Evolutionary conservation across 2,888 invertebrate genomes (phyloP).

Genomic region (Lochmaea capreae): DNA sequence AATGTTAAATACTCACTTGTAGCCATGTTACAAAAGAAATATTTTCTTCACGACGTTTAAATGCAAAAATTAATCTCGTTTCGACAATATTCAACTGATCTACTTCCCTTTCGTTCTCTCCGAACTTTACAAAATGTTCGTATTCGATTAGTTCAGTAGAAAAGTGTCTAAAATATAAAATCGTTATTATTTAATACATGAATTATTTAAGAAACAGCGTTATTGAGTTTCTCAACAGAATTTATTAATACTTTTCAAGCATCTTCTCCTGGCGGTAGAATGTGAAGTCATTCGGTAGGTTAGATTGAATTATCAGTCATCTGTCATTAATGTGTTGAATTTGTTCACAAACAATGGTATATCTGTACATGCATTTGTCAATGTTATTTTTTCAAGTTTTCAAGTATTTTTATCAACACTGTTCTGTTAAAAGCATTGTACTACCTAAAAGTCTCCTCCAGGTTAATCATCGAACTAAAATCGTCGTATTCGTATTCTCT

Average conservation of each 20-base stretch:
- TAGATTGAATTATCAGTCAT: too few relatives aligned
- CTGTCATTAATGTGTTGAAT: too few relatives aligned
- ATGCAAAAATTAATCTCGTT: conserved; percentile 39
- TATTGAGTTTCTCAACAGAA: too few relatives aligned
- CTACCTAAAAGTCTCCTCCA: conserved; percentile 31
- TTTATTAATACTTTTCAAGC: too few relatives aligned
- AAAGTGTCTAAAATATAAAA: conserved; percentile 24
- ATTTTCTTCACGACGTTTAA: conserved; percentile 32
- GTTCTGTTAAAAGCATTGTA: background rate
- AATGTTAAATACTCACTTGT: conserved; percentile 33
- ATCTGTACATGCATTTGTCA: too few relatives aligned
- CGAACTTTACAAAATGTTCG: conserved; percentile 38
- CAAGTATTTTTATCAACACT: too few relatives aligned
- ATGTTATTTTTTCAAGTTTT: too few relatives aligned
- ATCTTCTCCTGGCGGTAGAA: too few relatives aligned
- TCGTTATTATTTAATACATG: background rate
- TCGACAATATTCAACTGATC: conserved; percentile 40
- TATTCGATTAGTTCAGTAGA: conserved; percentile 32
- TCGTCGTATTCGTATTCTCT: conserved; percentile 25
- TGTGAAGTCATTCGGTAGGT: too few relatives aligned
- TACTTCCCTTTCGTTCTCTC: conserved; percentile 41
- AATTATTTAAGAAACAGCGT: too few relatives aligned
- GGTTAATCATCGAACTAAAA: conserved; percentile 1
- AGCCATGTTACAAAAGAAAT: conserved; percentile 31
- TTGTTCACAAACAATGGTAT: too few relatives aligned